Base-by-base conservation (phyloP, 2,797 vertebrate genomes). In the Apodemus agrarius region DNA sequence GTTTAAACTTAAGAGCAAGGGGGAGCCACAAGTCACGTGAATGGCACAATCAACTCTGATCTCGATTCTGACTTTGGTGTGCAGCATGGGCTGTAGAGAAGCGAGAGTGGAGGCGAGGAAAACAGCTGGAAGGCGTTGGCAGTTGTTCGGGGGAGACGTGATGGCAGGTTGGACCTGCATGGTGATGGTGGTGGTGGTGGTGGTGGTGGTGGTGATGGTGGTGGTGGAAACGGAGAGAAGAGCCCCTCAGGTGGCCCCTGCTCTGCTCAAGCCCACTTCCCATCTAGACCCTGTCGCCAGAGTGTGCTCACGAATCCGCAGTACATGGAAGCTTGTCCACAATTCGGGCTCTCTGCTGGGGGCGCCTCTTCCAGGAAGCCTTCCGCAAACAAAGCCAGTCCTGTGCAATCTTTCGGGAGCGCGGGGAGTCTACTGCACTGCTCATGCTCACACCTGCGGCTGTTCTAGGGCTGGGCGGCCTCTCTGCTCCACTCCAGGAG, bases 231-330 rank as follows among this genome's bases (percentile, higher is more conserved):
- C n/a, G 49, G 49, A 90, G 89, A 95, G 85, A 96, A 90, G 95
- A 86, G 85, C 88, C 95, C 92, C 93, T 91, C 14, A 76, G 95
- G 86, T 80, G 80, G 72, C 89, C 97, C 90, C 75, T 80, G 90
- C 63, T 96, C 89, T 90, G 89, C 61, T 94, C 88, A 90, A 93
- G 92, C 95, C 96, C 94, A 6, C 40, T 74, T 88, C 85, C 93
- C 95, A 89, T 63, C 93, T 86, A 87, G 95, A 91, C 91, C 86
- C 97, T 97, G 86, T 89, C 96, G 94, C 93, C 86, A 97, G 82
- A 91, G 89, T 93, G 95, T 96, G 97, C 97, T 97, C 97, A 96
- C 83, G 86, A 89, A 87, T 94, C 94, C 85, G 95, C 63, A 87
- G 97, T 81, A 90, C 92, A 37, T 61, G 92, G 94, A 85, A 92